phyloP scores from a whole-genome alignment of 2,797 vertebrate species.

The Channa striata region DNA sequence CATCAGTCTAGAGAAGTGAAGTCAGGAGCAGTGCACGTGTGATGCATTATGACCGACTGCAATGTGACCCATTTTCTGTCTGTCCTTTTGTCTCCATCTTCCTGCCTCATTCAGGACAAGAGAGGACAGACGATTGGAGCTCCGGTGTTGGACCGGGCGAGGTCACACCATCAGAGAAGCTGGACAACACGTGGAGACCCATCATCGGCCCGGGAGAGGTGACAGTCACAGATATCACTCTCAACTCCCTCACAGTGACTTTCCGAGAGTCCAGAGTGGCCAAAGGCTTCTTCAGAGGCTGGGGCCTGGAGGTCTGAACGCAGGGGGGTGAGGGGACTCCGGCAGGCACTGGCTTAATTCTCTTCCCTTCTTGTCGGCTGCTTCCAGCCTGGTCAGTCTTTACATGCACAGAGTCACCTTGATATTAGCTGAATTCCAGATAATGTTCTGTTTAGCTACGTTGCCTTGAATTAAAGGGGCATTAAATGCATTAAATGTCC shows the following conservation, averaged over 20 bases:
- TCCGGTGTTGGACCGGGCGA: constrained; percentile 40
- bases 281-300: constrained; percentile 95
- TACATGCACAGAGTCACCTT: constrained; percentile 69
- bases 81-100: neutral
- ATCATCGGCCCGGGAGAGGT: constrained; percentile 83
- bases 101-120: constrained; percentile 58
- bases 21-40: constrained; percentile 27
- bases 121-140: constrained; percentile 64
- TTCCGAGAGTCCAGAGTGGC: constrained; percentile 94
- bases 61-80: constrained; percentile 11
- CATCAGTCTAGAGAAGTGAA: constrained; percentile 37
- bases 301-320: constrained; percentile 80
- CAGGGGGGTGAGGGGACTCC: neutral
- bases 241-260: constrained; percentile 97
- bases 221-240: constrained; percentile 97
- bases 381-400: constrained; percentile 49
- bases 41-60: constrained; percentile 29
- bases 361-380: constrained; percentile 2
- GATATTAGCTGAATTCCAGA: neutral
- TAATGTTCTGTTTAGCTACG: constrained; percentile 3
- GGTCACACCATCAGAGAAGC: constrained; percentile 31
- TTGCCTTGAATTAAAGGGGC: neutral
- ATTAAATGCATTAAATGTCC: too few species aligned
- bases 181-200: constrained; percentile 70
- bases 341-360: constrained; percentile 1